Conservation (phyloP, 2,888 invertebrate species). For the Apotomis betuletana region DNA sequence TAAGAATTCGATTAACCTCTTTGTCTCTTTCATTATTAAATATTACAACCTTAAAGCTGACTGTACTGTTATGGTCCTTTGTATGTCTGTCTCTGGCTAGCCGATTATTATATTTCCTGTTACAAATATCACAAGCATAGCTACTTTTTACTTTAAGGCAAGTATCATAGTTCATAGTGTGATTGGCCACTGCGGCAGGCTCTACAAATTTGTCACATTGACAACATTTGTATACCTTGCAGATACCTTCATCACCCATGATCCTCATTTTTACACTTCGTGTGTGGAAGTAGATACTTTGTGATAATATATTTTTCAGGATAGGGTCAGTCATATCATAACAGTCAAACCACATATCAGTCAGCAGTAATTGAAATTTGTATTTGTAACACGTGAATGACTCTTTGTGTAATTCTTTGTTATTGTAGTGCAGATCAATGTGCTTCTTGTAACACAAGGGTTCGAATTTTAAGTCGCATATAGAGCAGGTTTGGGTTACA, state of each 20-base stretch:
- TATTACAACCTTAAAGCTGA: constrained; percentile 10
- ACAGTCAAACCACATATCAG: constrained; percentile 9
- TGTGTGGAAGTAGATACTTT: constrained; percentile 18
- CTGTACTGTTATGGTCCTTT: constrained; percentile 4
- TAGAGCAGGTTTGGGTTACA: neutral
- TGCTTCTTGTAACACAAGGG: constrained; percentile 16
- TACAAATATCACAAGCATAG: constrained; percentile 9
- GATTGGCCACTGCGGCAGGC: constrained; percentile 4
- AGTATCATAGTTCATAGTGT: constrained; percentile 29
- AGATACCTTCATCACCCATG: neutral
- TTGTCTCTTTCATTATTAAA: constrained; percentile 23
- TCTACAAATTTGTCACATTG: constrained; percentile 28
- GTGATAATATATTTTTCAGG: neutral
- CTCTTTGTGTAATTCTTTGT: constrained; percentile 17
- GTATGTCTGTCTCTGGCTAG: constrained; percentile 11
- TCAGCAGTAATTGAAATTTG: constrained; percentile 1
- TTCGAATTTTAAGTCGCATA: constrained; percentile 29
- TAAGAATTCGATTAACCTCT: constrained; percentile 18
- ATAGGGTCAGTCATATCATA: neutral
- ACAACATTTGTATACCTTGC: constrained; percentile 22
- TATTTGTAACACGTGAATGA: constrained; percentile 21
- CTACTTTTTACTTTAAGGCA: constrained; percentile 12
- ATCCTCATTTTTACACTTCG: constrained; percentile 23
- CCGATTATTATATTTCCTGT: constrained; percentile 15
- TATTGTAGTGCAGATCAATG: constrained; percentile 11